Conservation (phyloP, 2,113 vertebrate genomes). For the Phoxinus phoxinus region DNA sequence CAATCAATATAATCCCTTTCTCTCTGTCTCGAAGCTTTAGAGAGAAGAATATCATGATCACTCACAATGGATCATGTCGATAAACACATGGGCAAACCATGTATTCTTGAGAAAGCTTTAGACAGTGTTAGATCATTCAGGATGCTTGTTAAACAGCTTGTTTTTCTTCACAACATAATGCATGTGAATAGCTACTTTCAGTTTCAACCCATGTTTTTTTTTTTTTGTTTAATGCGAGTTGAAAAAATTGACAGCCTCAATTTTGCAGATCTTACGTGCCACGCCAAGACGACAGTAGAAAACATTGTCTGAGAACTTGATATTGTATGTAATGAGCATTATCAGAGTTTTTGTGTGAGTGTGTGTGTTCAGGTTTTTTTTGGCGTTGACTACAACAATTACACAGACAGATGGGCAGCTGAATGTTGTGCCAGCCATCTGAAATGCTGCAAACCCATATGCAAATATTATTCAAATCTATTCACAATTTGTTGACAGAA, state of each 20-base stretch:
- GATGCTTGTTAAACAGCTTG: background rate
- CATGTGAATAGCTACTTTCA: background rate
- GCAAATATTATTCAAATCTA: slow-evolving; percentile 66
- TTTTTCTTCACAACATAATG: slow-evolving; percentile 12
- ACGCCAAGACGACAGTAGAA: background rate
- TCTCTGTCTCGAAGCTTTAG: background rate
- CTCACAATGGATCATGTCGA: slow-evolving; percentile 21
- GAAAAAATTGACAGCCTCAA: background rate
- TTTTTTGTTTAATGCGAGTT: background rate
- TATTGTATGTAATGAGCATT: background rate
- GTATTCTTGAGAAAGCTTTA: background rate
- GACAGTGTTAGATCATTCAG: background rate
- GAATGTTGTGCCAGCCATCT: slow-evolving; percentile 60
- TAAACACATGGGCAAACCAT: slow-evolving; percentile 2
- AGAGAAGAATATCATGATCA: slow-evolving; percentile 5
- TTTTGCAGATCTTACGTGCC: background rate
- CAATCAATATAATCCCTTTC: slow-evolving; percentile 38
- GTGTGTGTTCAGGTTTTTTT: slow-evolving; percentile 45
- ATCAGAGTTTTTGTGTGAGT: background rate
- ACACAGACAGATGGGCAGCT: slow-evolving; percentile 62
- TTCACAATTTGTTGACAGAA: slow-evolving; percentile 71
- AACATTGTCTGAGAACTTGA: background rate
- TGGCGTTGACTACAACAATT: slow-evolving; percentile 53
- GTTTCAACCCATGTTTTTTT: background rate
- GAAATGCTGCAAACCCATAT: slow-evolving; percentile 59